Base-by-base conservation (phyloP, 2,888 invertebrate species). In the Mesorhabditis sp. region DNA sequence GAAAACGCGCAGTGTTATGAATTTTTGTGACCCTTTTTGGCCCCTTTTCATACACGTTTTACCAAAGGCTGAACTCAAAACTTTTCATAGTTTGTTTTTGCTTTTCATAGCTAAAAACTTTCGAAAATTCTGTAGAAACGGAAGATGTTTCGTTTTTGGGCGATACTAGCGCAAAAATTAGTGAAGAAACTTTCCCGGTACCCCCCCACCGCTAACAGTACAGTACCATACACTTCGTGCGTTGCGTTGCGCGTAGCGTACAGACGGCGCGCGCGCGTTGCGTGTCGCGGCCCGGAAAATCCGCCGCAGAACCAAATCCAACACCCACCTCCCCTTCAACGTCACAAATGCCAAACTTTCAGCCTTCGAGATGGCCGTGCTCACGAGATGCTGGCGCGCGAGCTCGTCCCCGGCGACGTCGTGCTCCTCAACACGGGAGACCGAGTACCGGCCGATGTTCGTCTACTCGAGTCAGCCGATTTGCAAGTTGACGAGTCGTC, bases 401-500 rank as follows among this genome's bases (percentile, higher is more conserved):
- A 95, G 86, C 89, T 99, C 72, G 97, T 99, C 15, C 98, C 98
- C 2, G 98, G 98, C 42, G 98, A 98, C 87, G 90, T 99, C 74
- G 92, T 98, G 0, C 90, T 92, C 82, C 88, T 98, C 67, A 92
- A 92, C 87, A 92, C 96, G 58, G 98, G 98, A 10, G 97, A 98
- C 87, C 89, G 95, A 68, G 94, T 98, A 63, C 58, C 44, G 6
- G 6, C 28, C 15, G 63, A n/a, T 64, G 15, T 13, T 43, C 42
- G 43, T n/a, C 13, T n/a, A 43, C 15, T 41, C 4, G 63, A 62
- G 2, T 58, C 5, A 4, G 64, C 10, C 1, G 58, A 50, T 3
- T 89, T 98, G 76, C 92, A 93, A 4, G 92, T 99, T 65, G 98
- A 98, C 87, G 98, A 98, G 88, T 95, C 95, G 67, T 95, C 95